Base-by-base conservation (phyloP, 2,888 invertebrate genomes). In the Pseudococcus jackbeardsleyi region DNA sequence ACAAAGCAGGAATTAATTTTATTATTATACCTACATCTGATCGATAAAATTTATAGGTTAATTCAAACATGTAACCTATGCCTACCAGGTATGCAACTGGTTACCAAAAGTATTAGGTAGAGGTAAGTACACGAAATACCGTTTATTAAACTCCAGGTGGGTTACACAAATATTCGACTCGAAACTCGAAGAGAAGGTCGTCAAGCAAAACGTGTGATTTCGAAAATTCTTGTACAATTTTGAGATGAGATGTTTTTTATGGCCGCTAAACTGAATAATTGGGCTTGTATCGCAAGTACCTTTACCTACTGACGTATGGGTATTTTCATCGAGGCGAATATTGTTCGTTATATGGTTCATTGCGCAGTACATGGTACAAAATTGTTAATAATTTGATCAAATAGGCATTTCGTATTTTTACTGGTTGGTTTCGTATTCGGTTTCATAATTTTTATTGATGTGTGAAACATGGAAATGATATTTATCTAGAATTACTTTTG, bases 201-300 rank as follows among this genome's bases (percentile, higher is more conserved):
- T 33, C 72, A 17, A 72, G 72, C 72, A 39, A 72, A 64, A 64
- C 64, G 9, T 9, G 33, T 72, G 72, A 17, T 72, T 72, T 72
- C 72, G 72, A 72, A 72, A 72, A 72, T 72, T 72, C 33, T 64
- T 64, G 9, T 64, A 64, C 64, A 22, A 64, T 64, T 64, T 64
- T 64, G 64, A 64, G 64, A 64, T 11, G 19, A 33, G 26, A 33
- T 33, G 26, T 33, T 22, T 9, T 64, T 64, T 64, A 64, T 64
- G 64, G 64, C 19, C 0, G 12, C 22, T 22, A 22, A 64, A 22
- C 22, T 4, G 22, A 64, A 22, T 64, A 8, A 22, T 64, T 64
- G 22, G 19, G 64, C 64, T 64, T 64, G 9, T 22, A 64, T 64
- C 22, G 64, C 64, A 64, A 64, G 11, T 42, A 42, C 42, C 42